A percentile compares a stretch with the other conserved stretches of the same genome.
Conservation (phyloP, 2,888 invertebrate species). For the Mesorhabditis belari region DNA sequence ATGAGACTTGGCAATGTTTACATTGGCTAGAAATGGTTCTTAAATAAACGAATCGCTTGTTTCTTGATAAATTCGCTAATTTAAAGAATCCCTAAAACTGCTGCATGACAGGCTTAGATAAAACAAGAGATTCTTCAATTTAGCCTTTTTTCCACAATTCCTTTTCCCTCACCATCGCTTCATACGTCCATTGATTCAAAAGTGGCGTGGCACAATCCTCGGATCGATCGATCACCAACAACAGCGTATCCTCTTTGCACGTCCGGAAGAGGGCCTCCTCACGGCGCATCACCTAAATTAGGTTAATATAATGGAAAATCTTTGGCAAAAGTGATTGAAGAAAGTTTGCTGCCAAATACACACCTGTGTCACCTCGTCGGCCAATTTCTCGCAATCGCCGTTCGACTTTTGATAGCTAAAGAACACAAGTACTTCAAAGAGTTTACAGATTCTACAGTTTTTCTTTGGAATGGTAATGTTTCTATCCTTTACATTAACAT, state of each 20-base stretch:
- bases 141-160: not conserved
- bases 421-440: too few relatives aligned
- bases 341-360: not conserved
- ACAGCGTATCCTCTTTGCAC: conserved; percentile 58
- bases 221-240: conserved; percentile 82
- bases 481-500: too few relatives aligned
- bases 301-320: too few relatives aligned
- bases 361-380: conserved; percentile 32
- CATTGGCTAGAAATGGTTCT: too few relatives aligned
- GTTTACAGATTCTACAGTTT: too few relatives aligned
- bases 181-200: conserved; percentile 97
- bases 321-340: not conserved
- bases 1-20: too few relatives aligned
- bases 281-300: conserved; percentile 30
- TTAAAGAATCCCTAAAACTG: too few relatives aligned
- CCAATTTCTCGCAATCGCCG: conserved; percentile 33
- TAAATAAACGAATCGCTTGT: too few relatives aligned
- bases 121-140: not conserved
- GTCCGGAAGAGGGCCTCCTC: conserved; percentile 46
- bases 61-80: too few relatives aligned
- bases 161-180: conserved; percentile 71
- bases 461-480: too few relatives aligned
- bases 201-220: conserved; percentile 93
- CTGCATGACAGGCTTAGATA: not conserved
- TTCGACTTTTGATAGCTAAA: conserved; percentile 39